Percentiles rank a stretch among this genome's conserved stretches.
Conservation (phyloP, 1,140 invertebrate species). For the Pantala flavescens region DNA sequence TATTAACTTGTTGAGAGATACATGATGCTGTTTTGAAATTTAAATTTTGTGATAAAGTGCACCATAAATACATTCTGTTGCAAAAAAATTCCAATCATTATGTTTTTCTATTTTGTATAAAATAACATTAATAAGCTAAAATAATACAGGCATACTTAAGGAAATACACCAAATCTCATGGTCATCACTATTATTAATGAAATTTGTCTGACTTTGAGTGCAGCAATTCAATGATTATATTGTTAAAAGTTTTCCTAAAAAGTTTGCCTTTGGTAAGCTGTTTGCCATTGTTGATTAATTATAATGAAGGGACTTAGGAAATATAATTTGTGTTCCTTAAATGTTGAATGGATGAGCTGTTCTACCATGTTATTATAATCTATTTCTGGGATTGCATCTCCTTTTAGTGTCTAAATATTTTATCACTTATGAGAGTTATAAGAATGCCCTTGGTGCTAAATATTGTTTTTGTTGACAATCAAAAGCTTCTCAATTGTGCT, state of each 20-base stretch:
- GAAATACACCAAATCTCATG: background rate
- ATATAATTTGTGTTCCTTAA: background rate
- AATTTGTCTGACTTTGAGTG: background rate
- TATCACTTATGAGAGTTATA: background rate
- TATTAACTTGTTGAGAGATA: background rate
- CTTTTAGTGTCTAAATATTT: background rate
- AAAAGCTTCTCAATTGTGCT: background rate
- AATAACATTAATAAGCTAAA: background rate
- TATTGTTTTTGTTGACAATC: background rate
- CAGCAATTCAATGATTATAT: background rate
- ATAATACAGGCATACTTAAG: background rate
- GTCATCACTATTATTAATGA: background rate
- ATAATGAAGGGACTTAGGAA: background rate
- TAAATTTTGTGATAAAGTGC: background rate
- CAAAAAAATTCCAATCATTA: background rate
- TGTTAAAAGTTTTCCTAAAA: background rate
- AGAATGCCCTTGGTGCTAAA: slow-evolving; percentile 8
- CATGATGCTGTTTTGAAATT: background rate
- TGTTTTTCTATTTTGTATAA: background rate
- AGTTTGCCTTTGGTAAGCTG: background rate
- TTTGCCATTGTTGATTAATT: background rate
- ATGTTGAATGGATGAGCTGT: background rate
- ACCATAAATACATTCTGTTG: background rate
- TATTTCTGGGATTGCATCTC: background rate
- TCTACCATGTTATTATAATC: background rate